Evolutionary conservation across 2,113 vertebrate genomes (phyloP).

Genomic region (Micromys minutus): DNA sequence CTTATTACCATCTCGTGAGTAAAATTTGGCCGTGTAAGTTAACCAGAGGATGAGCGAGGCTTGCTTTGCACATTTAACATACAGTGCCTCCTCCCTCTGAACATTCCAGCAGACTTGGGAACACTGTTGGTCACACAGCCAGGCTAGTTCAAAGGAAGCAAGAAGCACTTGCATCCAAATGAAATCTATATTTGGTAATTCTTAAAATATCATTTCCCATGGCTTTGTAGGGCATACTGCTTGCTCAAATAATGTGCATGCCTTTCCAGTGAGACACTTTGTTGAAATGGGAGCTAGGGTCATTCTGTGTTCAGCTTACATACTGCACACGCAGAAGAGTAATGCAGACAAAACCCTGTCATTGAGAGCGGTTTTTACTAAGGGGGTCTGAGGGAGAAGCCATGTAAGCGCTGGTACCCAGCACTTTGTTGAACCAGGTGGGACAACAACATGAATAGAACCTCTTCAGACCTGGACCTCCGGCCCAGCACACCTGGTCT

Average conservation of each 20-base stretch:
- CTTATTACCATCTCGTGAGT: background rate
- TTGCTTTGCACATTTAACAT: slow-evolving; percentile 6
- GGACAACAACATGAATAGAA: slow-evolving; percentile 71
- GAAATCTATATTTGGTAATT: slow-evolving; percentile 76
- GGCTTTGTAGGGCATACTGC: slow-evolving; percentile 65
- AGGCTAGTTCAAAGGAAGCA: slow-evolving; percentile 63
- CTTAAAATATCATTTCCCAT: slow-evolving; percentile 76
- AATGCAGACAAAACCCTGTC: slow-evolving; percentile 72
- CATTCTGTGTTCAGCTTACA: slow-evolving; percentile 67
- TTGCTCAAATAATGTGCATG: slow-evolving; percentile 69
- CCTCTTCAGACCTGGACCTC: slow-evolving; percentile 72
- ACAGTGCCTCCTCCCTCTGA: background rate
- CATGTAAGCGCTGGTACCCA: slow-evolving; percentile 50
- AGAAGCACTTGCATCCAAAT: slow-evolving; percentile 57
- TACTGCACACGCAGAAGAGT: slow-evolving; percentile 61
- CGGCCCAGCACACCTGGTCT: slow-evolving; percentile 84
- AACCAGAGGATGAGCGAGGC: background rate
- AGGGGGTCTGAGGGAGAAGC: slow-evolving; percentile 35
- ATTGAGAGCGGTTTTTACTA: slow-evolving; percentile 66
- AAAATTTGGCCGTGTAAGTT: background rate
- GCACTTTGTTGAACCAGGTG: slow-evolving; percentile 80
- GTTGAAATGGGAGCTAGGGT: slow-evolving; percentile 69
- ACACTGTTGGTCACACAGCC: slow-evolving; percentile 21
- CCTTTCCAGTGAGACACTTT: slow-evolving; percentile 70
- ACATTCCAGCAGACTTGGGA: slow-evolving; percentile 64